A percentile compares a stretch with the other conserved stretches of the same genome.
These are phyloP conservation scores for Amblyopsis rosae DNA, from an alignment of 2,113 vertebrate species.

Conservation along the genomic window DNA sequence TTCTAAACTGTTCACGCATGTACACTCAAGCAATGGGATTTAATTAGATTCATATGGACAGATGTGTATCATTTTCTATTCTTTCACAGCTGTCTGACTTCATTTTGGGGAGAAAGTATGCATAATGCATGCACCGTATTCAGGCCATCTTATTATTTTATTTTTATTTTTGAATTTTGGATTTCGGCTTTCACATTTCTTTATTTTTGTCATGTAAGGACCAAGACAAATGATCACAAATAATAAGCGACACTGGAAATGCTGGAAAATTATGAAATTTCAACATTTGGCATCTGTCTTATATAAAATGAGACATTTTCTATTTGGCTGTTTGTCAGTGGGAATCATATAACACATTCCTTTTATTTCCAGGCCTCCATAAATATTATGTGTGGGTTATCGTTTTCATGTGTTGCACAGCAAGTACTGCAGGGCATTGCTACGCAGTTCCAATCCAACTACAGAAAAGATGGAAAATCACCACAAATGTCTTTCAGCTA, in stretches of 20 bases:
- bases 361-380: not conserved
- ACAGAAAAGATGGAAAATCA: not conserved
- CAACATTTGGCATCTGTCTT: not conserved
- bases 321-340: not conserved
- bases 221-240: not conserved
- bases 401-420: not conserved
- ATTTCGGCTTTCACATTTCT: not conserved
- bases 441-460: not conserved
- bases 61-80: not conserved
- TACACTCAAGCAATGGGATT: constrained; percentile 8
- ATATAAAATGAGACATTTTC: not conserved
- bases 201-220: constrained; percentile 4
- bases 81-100: not conserved
- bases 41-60: constrained; percentile 8
- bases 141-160: not conserved
- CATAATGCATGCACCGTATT: not conserved
- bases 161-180: not conserved
- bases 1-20: too few species aligned
- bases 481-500: not conserved
- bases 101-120: constrained; percentile 2
- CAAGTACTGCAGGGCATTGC: not conserved
- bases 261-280: not conserved
- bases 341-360: not conserved
- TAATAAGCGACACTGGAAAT: not conserved
- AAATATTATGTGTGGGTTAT: not conserved